Conservation (phyloP, 2,797 vertebrate genomes). For the Gobionotothen gibberifrons region DNA sequence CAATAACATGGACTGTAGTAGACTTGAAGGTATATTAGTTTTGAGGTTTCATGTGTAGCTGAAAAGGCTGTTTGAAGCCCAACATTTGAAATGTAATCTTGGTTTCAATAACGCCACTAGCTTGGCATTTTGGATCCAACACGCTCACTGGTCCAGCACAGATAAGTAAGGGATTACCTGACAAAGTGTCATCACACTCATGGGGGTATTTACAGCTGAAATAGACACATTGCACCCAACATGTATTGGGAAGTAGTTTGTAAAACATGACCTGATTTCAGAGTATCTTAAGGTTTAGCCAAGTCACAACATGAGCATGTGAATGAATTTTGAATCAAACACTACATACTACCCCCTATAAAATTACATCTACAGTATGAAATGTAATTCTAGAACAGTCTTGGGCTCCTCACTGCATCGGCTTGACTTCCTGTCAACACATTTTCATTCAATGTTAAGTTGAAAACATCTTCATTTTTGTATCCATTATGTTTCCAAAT, state of each 20-base stretch:
- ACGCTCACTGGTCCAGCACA: not conserved
- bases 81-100: not conserved
- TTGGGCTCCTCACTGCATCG: not conserved
- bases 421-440: not conserved
- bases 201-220: not conserved
- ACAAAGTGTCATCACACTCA: not conserved
- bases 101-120: not conserved
- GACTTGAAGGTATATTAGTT: not conserved
- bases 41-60: not conserved
- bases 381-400: not conserved
- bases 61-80: not conserved
- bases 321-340: not conserved
- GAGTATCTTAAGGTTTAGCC: not conserved
- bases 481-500: not conserved
- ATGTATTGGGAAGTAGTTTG: not conserved
- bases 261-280: not conserved
- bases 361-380: not conserved
- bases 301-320: no score
- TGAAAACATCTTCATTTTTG: not conserved
- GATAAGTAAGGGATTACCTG: not conserved
- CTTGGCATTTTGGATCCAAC: not conserved
- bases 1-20: not conserved
- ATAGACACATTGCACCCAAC: not conserved
- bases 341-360: not conserved
- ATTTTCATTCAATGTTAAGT: not conserved